Evolutionary conservation across 2,113 vertebrate genomes (phyloP), one percentile per base, ranked within the genome.

Genomic region (Dinomys branickii): DNA sequence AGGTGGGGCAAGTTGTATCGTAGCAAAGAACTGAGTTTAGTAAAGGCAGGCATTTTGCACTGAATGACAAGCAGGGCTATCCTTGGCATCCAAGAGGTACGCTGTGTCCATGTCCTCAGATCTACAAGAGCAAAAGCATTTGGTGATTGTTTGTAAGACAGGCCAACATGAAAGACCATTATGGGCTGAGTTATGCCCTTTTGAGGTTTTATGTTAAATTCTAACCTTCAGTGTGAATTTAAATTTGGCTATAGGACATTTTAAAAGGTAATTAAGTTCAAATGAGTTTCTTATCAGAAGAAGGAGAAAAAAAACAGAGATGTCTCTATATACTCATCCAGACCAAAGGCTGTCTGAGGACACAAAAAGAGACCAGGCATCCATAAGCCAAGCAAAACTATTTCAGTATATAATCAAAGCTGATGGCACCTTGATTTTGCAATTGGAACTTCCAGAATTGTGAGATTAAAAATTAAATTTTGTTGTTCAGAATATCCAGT

Each of bases 201-300:
- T n/a, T 3, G 69, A 89, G 83, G 41, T 84, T 77, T 28, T 65
- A 63, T 63, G 1, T 83, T 61, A 17, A 83, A n/a, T 30, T 22
- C 22, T 95, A 61, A 92, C 44, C 44, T 28, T 59, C 13, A n/a
- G 17, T 63, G 58, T 65, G 22, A 61, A 20, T 83, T 28, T 75
- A 59, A 50, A 61, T 82, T 58, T 86, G 22, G 38, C 91, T 33
- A 75, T 19, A 75, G 8, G 3, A 0, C 35, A 35, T 95, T 82
- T 90, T 80, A 80, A 84, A 54, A 85, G 22, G 35, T 96, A 91
- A 77, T 73, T 58, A 41, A 84, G 28, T 38, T 88, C 58, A 84
- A 61, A 78, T 41, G 33, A 95, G 14, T 52, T 78, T 26, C 61
- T 85, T 78, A 20, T 77, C 26, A 77, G 44, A 91, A 85, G 19